Evolutionary conservation across 1,140 invertebrate genomes (phyloP).

Genomic region (Drosophila elegans): DNA sequence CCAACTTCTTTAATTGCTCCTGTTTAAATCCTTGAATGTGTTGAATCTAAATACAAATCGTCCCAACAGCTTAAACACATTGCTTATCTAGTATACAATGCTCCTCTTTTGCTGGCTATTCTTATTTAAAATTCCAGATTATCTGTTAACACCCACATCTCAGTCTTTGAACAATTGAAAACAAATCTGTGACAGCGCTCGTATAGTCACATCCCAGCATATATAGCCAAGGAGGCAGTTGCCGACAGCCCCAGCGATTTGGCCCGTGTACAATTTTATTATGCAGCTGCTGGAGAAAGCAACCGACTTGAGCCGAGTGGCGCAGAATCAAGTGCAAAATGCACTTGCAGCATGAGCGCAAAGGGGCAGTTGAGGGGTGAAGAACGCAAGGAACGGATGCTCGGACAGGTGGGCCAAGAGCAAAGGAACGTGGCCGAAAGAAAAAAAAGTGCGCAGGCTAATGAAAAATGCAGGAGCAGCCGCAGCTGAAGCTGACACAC

Average conservation of each 20-base stretch:
- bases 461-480: slow-evolving; percentile 68
- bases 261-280: slow-evolving; percentile 60
- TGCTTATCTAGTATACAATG: no score
- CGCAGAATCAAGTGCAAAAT: slow-evolving; percentile 70
- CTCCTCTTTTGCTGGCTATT: no score
- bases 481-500: slow-evolving; percentile 65
- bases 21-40: no score
- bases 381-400: neutral
- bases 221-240: slow-evolving; percentile 14
- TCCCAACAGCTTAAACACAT: no score
- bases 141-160: slow-evolving; percentile 6
- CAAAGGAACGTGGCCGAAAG: slow-evolving; percentile 27
- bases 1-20: no score
- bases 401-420: slow-evolving; percentile 56
- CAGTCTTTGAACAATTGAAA: slow-evolving; percentile 35
- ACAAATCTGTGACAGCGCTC: slow-evolving; percentile 30
- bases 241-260: slow-evolving; percentile 34
- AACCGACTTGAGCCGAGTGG: slow-evolving; percentile 35
- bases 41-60: no score
- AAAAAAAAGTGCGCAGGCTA: slow-evolving; percentile 57
- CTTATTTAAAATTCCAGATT: neutral
- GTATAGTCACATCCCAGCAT: slow-evolving; percentile 16
- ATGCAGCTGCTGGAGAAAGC: slow-evolving; percentile 42
- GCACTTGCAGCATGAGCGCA: slow-evolving; percentile 68
- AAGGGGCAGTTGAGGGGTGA: neutral